Evolutionary conservation across 2,888 invertebrate genomes (phyloP), one percentile per base, ranked within the genome.

Genomic region (Heliconius aoede): DNA sequence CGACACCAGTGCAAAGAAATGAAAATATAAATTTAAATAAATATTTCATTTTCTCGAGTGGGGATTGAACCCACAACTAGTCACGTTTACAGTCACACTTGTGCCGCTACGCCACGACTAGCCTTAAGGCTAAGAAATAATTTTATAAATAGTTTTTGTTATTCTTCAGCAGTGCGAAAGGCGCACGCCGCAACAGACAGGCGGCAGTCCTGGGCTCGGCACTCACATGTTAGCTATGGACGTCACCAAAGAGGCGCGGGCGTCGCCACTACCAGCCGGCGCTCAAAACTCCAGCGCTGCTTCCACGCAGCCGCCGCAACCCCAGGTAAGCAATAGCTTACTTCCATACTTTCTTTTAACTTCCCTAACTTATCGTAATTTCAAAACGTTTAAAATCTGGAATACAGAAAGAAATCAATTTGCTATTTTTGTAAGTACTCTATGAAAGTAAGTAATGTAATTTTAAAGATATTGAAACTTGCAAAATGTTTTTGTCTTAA

Each of bases 201-300:
- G 93, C 88, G 90, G 92, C 83, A 92, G 94, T 88, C 92, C 92
- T 68, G 89, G 88, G 78, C 87, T 92, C 83, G 88, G 88, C 82
- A 83, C 87, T 61, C 90, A 93, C 78, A 91, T 94, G 96, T 96
- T 97, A 96, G 97, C 97, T 95, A 97, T 98, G 97, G 98, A 98
- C 95, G 97, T 97, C 89, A 96, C 96, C 89, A 97, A 97, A 95
- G 96, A 97, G 86, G 90, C 92, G 81, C 91, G 93, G 71, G 91
- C 93, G 69, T 94, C 93, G 73, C 94, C 93, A 58, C 85, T 93
- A 83, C 92, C 94, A 8, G 87, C 90, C 75, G 84, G 87, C 61
- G 87, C 90, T 79, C 92, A 91, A 85, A 82, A 87, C 15, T 81
- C 90, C 58, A 80, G 86, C 21, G 80, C 88, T 5, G 80, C 88